Percentiles rank a stretch among this genome's conserved stretches.
Evolutionary conservation across 2,797 vertebrate species (phyloP).

Genomic region (Sus cebifrons): DNA sequence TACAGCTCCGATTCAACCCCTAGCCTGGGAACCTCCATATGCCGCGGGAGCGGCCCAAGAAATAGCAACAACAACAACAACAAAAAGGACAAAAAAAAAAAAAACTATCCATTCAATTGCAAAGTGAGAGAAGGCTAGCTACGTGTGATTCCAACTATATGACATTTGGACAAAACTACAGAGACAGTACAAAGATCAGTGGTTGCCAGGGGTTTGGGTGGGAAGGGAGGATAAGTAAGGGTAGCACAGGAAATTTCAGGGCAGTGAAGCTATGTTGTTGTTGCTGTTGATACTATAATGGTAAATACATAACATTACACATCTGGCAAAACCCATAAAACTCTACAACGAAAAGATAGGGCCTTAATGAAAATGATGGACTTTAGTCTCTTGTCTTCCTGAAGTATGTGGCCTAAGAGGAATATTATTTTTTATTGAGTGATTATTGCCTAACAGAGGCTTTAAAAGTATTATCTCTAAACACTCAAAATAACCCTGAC

Average conservation of each 20-base stretch:
- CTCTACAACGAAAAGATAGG: background rate
- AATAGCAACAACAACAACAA: no score
- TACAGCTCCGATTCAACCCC: no score
- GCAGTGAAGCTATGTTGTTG: background rate
- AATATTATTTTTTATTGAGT: background rate
- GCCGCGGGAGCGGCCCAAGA: no score
- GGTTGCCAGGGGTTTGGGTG: background rate
- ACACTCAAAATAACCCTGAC: background rate
- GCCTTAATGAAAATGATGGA: background rate
- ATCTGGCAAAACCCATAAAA: background rate
- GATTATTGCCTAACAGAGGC: background rate
- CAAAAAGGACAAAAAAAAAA: no score
- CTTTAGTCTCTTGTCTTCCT: constrained; percentile 23
- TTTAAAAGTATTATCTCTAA: constrained; percentile 39
- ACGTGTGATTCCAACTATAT: background rate
- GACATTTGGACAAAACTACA: background rate
- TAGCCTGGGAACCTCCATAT: no score
- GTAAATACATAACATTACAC: background rate
- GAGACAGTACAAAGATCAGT: background rate
- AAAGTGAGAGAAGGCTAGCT: background rate
- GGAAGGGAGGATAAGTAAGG: background rate
- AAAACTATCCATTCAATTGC: background rate
- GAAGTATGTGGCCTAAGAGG: background rate
- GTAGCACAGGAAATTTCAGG: background rate
- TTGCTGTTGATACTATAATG: background rate